Base-by-base conservation (phyloP, 30 jellyfish, hydroid and myxozoan species). In the Aurelia coerulea region DNA sequence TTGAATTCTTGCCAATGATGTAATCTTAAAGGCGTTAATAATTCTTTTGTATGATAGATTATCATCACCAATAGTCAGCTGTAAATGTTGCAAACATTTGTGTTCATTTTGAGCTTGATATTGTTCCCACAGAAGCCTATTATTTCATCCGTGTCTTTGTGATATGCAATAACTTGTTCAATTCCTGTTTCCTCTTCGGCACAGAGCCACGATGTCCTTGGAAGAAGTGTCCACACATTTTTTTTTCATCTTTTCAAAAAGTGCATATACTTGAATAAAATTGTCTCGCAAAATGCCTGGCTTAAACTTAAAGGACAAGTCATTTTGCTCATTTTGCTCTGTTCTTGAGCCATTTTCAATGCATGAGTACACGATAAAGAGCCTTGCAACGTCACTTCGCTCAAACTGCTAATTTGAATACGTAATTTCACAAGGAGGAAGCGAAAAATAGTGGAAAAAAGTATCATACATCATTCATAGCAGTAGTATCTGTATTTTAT, bases 181-280 rank as follows among this genome's bases (percentile, higher is more conserved):
- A 67, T 67, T 0, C 78, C 16, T 5, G 78, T 67, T 32, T 67
- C 78, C 11, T 67, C 78, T 32, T 67, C 78, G 0, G 78, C 78
- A n/a, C 41, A 2, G 10, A 2, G 50, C 78, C 46, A 37, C 46
- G 46, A 4, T 59, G 69, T 59, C 69, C 5, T 59, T 1, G 69
- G 69, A 59, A 59, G 69, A n/a, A n/a, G n/a, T n/a, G 69, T 59
- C 5, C 4, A 19, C n/a, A n/a, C n/a, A 59, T 59, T 59, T 59
- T 59, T 59, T 5, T 59, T 59, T 59, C 5, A 59, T 59, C 69
- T 59, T 59, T 5, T 37, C 5, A 2, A 59, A 59, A 59, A 59
- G 69, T 59, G 69, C 69, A 59, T 59, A 59, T 5, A 59, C 69
- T 5, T 59, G 69, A 59, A 59, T 59, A 59, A 59, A 59, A 37